Percentiles rank a stretch among this genome's conserved stretches.
phyloP scores from a whole-genome alignment of 2,888 invertebrate genomes.

The Sinelater perroti region DNA sequence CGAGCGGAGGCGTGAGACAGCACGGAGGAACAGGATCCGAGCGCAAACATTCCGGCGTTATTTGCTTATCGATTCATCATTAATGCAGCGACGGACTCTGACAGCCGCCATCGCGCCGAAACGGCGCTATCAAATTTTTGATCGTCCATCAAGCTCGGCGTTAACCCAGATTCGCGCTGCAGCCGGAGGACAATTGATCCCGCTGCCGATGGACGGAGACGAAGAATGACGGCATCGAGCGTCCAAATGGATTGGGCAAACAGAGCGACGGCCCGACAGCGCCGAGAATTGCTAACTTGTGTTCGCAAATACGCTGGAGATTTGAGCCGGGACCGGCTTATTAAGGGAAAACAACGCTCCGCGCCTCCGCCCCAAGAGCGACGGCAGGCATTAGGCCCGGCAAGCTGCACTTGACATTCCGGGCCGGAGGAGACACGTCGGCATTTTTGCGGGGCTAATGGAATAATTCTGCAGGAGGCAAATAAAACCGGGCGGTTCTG shows the following conservation, averaged over 20 bases:
- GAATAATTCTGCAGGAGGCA: too few species aligned
- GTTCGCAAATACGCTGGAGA: slow-evolving; percentile 23
- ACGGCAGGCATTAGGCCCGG: slow-evolving; percentile 12
- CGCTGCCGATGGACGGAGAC: slow-evolving; percentile 11
- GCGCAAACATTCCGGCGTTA: slow-evolving; percentile 21
- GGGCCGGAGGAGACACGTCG: too few species aligned
- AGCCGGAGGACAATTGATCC: slow-evolving; percentile 17
- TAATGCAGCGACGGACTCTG: slow-evolving; percentile 27
- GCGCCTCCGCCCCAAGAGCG: too few species aligned
- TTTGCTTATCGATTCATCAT: slow-evolving; percentile 36
- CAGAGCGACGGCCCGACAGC: slow-evolving; percentile 14
- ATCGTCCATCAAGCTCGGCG: slow-evolving; percentile 38
- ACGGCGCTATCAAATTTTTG: slow-evolving; percentile 34
- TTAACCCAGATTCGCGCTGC: slow-evolving; percentile 31
- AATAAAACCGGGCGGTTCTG: too few species aligned
- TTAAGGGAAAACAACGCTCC: slow-evolving; percentile 23
- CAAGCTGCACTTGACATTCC: not conserved
- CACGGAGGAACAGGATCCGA: slow-evolving; percentile 3
- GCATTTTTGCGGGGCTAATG: too few species aligned
- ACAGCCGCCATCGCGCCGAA: slow-evolving; percentile 25
- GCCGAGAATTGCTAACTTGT: slow-evolving; percentile 23
- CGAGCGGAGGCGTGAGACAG: not conserved
- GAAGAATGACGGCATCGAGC: slow-evolving; percentile 17
- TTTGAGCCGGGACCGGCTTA: slow-evolving; percentile 14
- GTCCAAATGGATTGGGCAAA: slow-evolving; percentile 15